phyloP scores from a whole-genome alignment of 2,797 vertebrate species.

The Rousettus madagascariensis region DNA sequence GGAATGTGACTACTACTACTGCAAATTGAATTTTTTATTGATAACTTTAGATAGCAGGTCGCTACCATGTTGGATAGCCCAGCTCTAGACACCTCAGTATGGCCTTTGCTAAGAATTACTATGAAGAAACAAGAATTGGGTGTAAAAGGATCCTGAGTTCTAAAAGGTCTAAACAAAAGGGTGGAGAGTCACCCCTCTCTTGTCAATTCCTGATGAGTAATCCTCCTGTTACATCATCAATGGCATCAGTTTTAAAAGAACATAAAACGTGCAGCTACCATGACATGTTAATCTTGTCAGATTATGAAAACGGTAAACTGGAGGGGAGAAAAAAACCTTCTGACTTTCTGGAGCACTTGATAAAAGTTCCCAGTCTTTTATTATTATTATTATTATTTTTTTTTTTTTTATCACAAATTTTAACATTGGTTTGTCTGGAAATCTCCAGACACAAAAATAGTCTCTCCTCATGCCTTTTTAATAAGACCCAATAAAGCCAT shows the following conservation, averaged over 20 bases:
- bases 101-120: neutral
- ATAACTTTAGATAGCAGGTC: neutral
- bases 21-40: neutral
- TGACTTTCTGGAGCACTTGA: neutral
- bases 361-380: neutral
- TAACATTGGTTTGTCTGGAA: slow-evolving; percentile 1
- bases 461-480: neutral
- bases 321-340: neutral
- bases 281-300: neutral
- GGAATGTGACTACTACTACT: neutral
- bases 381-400: too few relatives aligned
- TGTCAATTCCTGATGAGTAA: neutral
- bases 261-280: neutral
- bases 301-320: neutral
- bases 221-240: neutral
- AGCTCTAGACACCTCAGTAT: neutral
- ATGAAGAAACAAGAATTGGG: neutral
- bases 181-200: neutral
- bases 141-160: neutral
- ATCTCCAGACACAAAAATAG: neutral
- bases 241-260: neutral
- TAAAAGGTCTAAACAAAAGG: neutral
- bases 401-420: neutral
- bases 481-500: neutral
- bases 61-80: neutral